Evolutionary conservation across 2,797 vertebrate genomes (phyloP).

Genomic region (Sebastolobus alascanus): DNA sequence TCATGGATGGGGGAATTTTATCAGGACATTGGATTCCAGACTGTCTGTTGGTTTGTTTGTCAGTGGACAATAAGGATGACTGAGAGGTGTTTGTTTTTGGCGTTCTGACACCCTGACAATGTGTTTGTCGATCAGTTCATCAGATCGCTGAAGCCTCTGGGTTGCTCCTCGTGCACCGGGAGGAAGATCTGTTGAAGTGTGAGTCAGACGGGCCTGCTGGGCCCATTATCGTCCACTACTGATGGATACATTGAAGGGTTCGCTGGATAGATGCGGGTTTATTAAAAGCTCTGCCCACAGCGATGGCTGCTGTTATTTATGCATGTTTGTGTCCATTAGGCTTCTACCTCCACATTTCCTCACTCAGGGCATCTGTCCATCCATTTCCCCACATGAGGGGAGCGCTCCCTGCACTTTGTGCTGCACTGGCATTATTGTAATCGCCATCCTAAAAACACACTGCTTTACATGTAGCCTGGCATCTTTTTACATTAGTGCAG

Average conservation of each 20-base stretch:
- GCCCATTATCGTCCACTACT: slow-evolving; percentile 81
- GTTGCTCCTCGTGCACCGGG: slow-evolving; percentile 59
- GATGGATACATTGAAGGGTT: slow-evolving; percentile 80
- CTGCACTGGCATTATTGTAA: slow-evolving; percentile 95
- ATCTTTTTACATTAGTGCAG: slow-evolving; percentile 95
- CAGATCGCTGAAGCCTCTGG: slow-evolving; percentile 68
- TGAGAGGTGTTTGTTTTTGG: slow-evolving; percentile 71
- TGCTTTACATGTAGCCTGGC: slow-evolving; percentile 94
- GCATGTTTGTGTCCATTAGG: slow-evolving; percentile 99
- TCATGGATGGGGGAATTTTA: slow-evolving; percentile 62
- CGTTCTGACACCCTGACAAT: slow-evolving; percentile 71
- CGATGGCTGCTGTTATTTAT: slow-evolving; percentile 93
- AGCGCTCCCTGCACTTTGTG: slow-evolving; percentile 81
- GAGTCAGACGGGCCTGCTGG: slow-evolving; percentile 78
- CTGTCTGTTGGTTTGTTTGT: slow-evolving; percentile 62
- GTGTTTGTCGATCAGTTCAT: slow-evolving; percentile 77
- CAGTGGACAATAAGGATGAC: slow-evolving; percentile 66
- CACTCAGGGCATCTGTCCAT: slow-evolving; percentile 84
- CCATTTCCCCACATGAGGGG: slow-evolving; percentile 79
- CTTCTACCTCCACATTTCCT: slow-evolving; percentile 91
- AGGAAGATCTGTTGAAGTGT: slow-evolving; percentile 79
- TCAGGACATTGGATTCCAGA: slow-evolving; percentile 52
- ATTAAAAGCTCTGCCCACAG: slow-evolving; percentile 87
- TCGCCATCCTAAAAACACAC: slow-evolving; percentile 87
- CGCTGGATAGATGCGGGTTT: slow-evolving; percentile 82